A percentile compares a stretch with the other conserved stretches of the same genome.
These are phyloP conservation scores for Drosophila sucinea DNA, from an alignment of 1,140 invertebrate species.

Conservation along the genomic window DNA sequence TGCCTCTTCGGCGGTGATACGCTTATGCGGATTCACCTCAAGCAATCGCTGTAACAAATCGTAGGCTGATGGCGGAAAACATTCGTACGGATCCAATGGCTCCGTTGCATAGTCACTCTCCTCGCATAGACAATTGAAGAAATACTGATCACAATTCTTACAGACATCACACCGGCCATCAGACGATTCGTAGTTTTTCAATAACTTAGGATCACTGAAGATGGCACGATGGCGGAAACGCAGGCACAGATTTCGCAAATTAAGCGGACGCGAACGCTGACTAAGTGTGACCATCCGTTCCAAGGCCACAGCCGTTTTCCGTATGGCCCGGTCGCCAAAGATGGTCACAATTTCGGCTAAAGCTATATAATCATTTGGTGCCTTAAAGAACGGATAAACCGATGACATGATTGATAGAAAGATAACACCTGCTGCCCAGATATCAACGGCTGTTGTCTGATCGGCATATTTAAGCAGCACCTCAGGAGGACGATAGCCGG, in stretches of 20 bases:
- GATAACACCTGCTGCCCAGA: constrained; percentile 95
- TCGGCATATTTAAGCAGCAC: constrained; percentile 90
- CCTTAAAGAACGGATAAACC: constrained; percentile 93
- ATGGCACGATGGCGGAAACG: constrained; percentile 80
- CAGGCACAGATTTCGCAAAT: constrained; percentile 84
- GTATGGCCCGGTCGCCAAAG: constrained; percentile 89
- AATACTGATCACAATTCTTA: constrained; percentile 81
- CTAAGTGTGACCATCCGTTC: constrained; percentile 85
- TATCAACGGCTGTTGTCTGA: constrained; percentile 92
- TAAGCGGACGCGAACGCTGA: constrained; percentile 84
- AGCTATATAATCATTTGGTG: constrained; percentile 91
- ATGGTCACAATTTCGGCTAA: constrained; percentile 92
- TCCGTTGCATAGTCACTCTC: constrained; percentile 64
- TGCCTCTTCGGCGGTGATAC: constrained; percentile 98
- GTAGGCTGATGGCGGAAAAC: constrained; percentile 88
- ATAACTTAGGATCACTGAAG: constrained; percentile 59
- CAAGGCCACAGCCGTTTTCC: constrained; percentile 87
- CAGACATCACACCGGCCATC: constrained; percentile 72
- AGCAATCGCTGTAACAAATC: constrained; percentile 99
- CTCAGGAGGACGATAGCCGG: constrained; percentile 94
- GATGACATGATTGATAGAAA: constrained; percentile 91
- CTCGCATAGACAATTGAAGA: constrained; percentile 75
- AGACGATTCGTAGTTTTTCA: constrained; percentile 53
- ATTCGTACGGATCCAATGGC: constrained; percentile 70
- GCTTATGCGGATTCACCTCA: constrained; percentile 98